Percentiles rank a stretch among this genome's conserved stretches.
phyloP scores from a whole-genome alignment of 2,888 invertebrate species.

The Pasiphila rectangulata region DNA sequence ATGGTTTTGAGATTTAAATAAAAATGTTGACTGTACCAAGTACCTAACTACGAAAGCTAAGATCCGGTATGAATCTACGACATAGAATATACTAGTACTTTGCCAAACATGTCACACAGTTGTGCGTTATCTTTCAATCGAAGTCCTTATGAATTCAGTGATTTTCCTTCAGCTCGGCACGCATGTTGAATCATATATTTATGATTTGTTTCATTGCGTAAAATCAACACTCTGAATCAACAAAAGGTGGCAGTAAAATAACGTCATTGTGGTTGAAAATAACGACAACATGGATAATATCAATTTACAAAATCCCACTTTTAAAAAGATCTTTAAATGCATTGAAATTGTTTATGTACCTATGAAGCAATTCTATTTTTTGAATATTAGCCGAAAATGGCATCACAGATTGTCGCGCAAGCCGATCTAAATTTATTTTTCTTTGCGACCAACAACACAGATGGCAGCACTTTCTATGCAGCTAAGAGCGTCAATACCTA shows the following conservation, averaged over 20 bases:
- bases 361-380: no score
- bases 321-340: no score
- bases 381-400: not conserved
- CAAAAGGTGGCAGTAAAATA: not conserved
- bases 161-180: slow-evolving; percentile 10
- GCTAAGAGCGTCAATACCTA: not conserved
- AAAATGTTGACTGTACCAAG: not conserved
- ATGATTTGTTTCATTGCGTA: slow-evolving; percentile 4
- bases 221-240: not conserved
- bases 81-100: slow-evolving; percentile 35
- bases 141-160: slow-evolving; percentile 15
- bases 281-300: no score
- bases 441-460: not conserved
- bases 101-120: slow-evolving; percentile 15
- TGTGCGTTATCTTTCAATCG: slow-evolving; percentile 21
- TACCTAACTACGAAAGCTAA: no score
- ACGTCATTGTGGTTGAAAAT: not conserved
- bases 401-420: no score
- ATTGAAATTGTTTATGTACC: no score
- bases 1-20: no score
- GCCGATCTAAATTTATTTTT: no score
- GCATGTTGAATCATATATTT: slow-evolving; percentile 10
- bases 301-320: no score
- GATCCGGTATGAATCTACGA: slow-evolving; percentile 42
- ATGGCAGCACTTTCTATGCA: slow-evolving; percentile 15